Percentiles rank a stretch among this genome's conserved stretches.
Conservation (phyloP, 2,888 invertebrate species). For the Ectropis crepuscularia region DNA sequence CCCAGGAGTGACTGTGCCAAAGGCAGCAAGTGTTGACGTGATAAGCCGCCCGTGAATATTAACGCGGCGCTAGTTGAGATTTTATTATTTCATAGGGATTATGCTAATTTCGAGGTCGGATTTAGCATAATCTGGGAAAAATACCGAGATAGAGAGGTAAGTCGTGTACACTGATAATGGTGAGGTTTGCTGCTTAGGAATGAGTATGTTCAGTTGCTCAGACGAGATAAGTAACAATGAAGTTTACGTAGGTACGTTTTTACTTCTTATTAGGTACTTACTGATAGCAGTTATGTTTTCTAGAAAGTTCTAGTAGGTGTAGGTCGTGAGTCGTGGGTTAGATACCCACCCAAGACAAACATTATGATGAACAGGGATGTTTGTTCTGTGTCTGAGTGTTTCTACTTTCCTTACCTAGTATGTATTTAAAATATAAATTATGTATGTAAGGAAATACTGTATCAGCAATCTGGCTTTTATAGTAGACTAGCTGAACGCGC, state of each 20-base stretch:
- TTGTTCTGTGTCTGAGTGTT: no score
- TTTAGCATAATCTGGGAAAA: slow-evolving; percentile 47
- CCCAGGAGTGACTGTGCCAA: slow-evolving; percentile 12
- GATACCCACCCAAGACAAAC: no score
- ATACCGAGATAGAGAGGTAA: slow-evolving; percentile 32
- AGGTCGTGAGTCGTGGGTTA: no score
- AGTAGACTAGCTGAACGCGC: no score
- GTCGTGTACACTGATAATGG: slow-evolving; percentile 9
- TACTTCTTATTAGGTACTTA: neutral
- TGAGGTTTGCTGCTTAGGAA: slow-evolving; percentile 7
- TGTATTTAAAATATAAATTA: no score
- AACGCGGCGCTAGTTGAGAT: slow-evolving; percentile 47
- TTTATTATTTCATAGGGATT: slow-evolving; percentile 50
- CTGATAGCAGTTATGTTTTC: neutral
- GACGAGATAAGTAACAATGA: neutral
- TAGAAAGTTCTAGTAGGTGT: no score
- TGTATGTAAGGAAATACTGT: no score
- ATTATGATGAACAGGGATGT: no score
- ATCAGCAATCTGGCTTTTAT: no score
- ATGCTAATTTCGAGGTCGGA: slow-evolving; percentile 43
- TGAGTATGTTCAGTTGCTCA: neutral
- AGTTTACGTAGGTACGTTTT: neutral
- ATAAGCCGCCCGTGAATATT: slow-evolving; percentile 47
- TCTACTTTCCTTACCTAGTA: no score
- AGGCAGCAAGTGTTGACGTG: slow-evolving; percentile 40